Base-by-base conservation (phyloP, 2,113 vertebrate species). In the Indicator indicator region DNA sequence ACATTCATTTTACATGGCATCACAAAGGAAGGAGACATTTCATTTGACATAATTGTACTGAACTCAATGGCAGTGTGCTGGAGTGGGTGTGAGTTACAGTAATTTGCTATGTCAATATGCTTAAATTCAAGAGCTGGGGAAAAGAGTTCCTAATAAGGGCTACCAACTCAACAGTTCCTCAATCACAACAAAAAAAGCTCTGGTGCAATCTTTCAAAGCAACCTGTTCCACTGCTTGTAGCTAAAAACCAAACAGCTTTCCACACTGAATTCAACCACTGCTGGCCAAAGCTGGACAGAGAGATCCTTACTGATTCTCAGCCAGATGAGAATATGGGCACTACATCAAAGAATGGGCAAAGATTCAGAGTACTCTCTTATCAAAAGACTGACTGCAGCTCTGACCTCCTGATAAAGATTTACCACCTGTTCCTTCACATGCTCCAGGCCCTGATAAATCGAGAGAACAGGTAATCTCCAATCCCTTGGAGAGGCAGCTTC, bases 1-100 rank as follows among this genome's bases (percentile, higher is more conserved):
- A n/a, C 9, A 14, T 33, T 68, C 11, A 68, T 88, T 89, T 86
- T 55, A 89, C 33, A 9, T 9, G 21, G 55, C 67, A 54, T 67
- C 62, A 32, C 50, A 65, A 93, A 84, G 48, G 65, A 94, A 82
- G n/a, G 28, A 83, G 88, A 85, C 52, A 83, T 56, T 89, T 77
- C 9, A 33, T 42, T 65, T 64, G 69, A 70, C 42, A 83, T 21
- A 15, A 65, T 30, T 84, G 70, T 44, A 88, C 58, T 73, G 91
- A 77, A 60, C 36, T 48, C 60, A 65, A 3, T 14, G 50, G 81
- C 64, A 81, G 8, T 20, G 16, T 19, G 64, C 58, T 62, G 32
- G 33, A 70, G 44, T 6, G 40, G 36, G 27, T 0, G 1, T 16
- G 32, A 86, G 89, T 68, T 72, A 80, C 44, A 64, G 7, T 56